Evolutionary conservation across 2,888 invertebrate genomes (phyloP), one percentile per base, ranked within the genome.

Genomic region (Drosophila nr. fundita): DNA sequence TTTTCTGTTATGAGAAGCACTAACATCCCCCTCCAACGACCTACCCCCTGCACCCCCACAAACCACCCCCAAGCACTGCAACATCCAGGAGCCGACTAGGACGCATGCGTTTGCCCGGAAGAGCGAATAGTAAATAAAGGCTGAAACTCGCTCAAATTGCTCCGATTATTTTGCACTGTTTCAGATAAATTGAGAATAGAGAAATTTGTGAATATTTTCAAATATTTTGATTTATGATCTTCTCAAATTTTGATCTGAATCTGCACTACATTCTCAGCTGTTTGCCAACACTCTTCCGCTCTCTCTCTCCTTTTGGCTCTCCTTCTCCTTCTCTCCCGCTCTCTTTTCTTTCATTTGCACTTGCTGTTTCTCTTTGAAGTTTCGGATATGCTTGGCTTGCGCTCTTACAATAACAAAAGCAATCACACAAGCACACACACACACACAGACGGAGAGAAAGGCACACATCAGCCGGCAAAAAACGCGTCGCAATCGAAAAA

Each of bases 381-480:
- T 68, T 49, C 30, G 34, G 27, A 38, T 29, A 38, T 59, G 45
- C 29, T 15, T 32, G 27, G 13, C 30, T 53, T 60, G 30, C 72
- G 54, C 72, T 73, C 55, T 66, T 65, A 58, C 42, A 62, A 69
- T 32, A 73, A 78, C 78, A 76, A 78, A 60, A 15, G 21, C 50
- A 54, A 27, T 24, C 48, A 27, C 50, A 60, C 42, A 71, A 34
- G 32, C 57, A 52, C 34, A 52, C 34, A 40, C 36, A 11, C 50
- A 57, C 59, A 67, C 48, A 42, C 50, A 38, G 48, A 29, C 30
- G 48, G 27, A 42, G 50, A 68, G 36, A 42, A 53, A 57, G 42
- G 61, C 42, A 30, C 42, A 40, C 32, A 53, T 21, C 54, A 61
- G 88, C 84, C 84, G 84, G 84, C 81, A 83, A 87, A 83, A 79